Evolutionary conservation across 2,888 invertebrate species (phyloP), one percentile per base, ranked within the genome.

Genomic region (Netelia fuscicornis): DNA sequence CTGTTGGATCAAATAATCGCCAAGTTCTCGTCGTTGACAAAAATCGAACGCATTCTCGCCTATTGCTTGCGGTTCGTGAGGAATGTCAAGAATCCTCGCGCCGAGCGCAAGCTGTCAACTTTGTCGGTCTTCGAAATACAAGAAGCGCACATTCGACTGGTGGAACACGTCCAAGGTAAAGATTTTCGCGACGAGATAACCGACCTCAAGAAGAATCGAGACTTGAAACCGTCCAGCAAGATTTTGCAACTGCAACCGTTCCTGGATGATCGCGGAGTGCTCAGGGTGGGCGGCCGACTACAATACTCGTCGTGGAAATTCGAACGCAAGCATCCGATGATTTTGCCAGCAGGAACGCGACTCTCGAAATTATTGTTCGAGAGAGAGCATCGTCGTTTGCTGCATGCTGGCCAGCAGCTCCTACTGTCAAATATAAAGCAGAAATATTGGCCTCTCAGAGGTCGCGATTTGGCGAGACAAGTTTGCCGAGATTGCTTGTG

Each of bases 251-350:
- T 84, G 6, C 30, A 71, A 30, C 82, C 81, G 1, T 86, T 84
- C 65, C 64, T 84, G 1, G 81, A 86, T 54, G 25, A 78, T 25
- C 5, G 54, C 5, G 76, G 72, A 30, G 8, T 82, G 0, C 65
- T 87, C 44, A 83, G 85, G 76, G 82, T 88, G 65, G 88, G 88
- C 64, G 86, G 88, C 10, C 62, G 83, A 13, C 25, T 86, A 20
- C 52, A 71, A 11, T 13, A 84, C 9, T 52, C 84, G 0, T 13
- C 44, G 0, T 30, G 78, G 3, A 9, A 48, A 11, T 86, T 79
- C 37, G 58, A 64, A 11, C 25, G 58, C 5, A 76, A 79, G 9
- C 85, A 83, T 62, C 85, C 77, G 0, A 77, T 83, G 8, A 17
- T 86, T 23, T 62, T 83, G 10, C 77, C 85, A 6, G 58, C 30